Conservation (phyloP, 2,888 invertebrate genomes). For the Morinoia aosen region DNA sequence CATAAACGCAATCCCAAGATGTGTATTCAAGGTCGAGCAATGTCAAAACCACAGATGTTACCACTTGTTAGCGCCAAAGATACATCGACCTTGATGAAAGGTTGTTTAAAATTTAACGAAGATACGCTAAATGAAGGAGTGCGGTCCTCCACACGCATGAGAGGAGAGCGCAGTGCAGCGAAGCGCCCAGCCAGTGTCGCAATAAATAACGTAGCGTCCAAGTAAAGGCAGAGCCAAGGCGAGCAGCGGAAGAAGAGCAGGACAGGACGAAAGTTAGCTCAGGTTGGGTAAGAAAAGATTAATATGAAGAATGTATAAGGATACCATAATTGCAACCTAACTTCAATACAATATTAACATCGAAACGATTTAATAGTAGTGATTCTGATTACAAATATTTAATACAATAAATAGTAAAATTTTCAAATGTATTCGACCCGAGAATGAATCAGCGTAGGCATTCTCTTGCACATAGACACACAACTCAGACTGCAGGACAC, state of each 20-base stretch:
- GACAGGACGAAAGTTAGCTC: constrained; percentile 31
- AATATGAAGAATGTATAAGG: background rate
- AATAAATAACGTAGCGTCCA: background rate
- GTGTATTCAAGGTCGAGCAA: background rate
- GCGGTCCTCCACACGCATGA: background rate
- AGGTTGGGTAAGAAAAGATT: background rate
- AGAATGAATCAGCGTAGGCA: background rate
- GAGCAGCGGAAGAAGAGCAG: constrained; percentile 26
- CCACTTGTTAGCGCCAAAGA: background rate
- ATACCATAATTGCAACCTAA: background rate
- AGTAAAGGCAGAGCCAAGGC: constrained; percentile 28
- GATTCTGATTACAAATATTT: background rate
- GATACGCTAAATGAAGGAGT: background rate
- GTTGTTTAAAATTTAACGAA: background rate
- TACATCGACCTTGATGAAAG: background rate
- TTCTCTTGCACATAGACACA: background rate
- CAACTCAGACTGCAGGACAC: background rate
- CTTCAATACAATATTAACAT: background rate
- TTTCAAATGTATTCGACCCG: background rate
- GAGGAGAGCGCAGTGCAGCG: background rate
- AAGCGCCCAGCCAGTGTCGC: background rate
- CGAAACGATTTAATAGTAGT: background rate
- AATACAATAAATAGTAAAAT: background rate
- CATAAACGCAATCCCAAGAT: background rate
- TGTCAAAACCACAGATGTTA: background rate